phyloP scores from a whole-genome alignment of 2,888 invertebrate genomes.

The Diaprepes abbreviatus region DNA sequence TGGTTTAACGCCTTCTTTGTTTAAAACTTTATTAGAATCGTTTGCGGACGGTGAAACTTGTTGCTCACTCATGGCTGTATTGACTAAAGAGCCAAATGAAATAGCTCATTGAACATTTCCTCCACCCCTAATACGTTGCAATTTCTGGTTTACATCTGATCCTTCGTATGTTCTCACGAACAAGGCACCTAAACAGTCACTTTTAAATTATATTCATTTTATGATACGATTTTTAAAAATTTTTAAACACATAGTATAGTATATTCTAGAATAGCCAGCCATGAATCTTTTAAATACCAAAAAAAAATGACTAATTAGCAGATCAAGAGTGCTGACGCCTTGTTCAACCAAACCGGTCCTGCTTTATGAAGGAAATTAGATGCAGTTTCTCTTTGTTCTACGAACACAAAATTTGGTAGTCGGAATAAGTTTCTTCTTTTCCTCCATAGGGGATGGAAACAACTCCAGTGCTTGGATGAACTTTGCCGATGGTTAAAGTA shows the following conservation, averaged over 20 bases:
- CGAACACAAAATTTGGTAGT: conserved; percentile 80
- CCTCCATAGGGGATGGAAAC: conserved; percentile 92
- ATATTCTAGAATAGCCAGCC: conserved; percentile 19
- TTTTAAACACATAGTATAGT: conserved; percentile 5
- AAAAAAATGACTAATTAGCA: background rate
- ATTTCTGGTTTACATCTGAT: too few relatives aligned
- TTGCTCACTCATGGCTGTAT: too few relatives aligned
- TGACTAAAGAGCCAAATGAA: too few relatives aligned
- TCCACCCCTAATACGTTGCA: too few relatives aligned
- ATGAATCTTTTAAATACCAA: conserved; percentile 9
- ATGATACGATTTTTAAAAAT: background rate
- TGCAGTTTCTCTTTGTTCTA: conserved; percentile 23
- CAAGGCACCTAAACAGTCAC: conserved; percentile 23
- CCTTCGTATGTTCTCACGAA: too few relatives aligned
- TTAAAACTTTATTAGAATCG: too few relatives aligned
- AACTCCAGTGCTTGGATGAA: conserved; percentile 81
- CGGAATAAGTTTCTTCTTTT: conserved; percentile 84
- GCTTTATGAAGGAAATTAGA: background rate
- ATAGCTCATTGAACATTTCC: too few relatives aligned
- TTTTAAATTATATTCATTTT: too few relatives aligned
- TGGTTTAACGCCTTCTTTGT: too few relatives aligned
- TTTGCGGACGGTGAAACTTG: too few relatives aligned
- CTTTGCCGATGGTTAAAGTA: conserved; percentile 83
- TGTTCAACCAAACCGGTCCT: background rate
- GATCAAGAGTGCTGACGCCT: background rate